Evolutionary conservation across 1,140 invertebrate genomes (phyloP), one percentile per base, ranked within the genome.

Genomic region (Drosophila rhopaloa): DNA sequence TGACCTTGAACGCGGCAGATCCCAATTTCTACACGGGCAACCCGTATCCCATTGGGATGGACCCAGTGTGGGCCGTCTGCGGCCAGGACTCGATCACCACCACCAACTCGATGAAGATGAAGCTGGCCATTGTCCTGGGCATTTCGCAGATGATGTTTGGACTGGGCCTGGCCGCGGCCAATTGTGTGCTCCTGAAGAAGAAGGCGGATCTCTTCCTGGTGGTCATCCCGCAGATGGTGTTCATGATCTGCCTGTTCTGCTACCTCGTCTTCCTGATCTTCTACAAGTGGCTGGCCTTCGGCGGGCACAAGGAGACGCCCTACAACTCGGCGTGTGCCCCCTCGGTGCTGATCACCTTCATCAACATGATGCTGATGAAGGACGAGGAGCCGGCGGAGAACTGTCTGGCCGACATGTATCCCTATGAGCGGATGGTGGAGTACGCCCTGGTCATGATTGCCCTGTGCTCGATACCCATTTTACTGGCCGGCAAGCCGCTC

Each of bases 31-130:
- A 80, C 79, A 0, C 79, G 74, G 72, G 77, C 11, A 0, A 75
- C 16, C 88, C 94, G 95, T 91, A 90, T 59, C 60, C 70, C n/a
- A 11, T 90, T 16, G 92, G 91, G 0, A 43, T 92, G 38, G 97
- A 98, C 93, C 97, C 97, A 7, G 94, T 96, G 53, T 98, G 97
- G 97, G 95, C 97, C 92, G 86, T 97, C 38, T 95, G 98, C 4
- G 60, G 97, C 96, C 94, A 95, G 66, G 99, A 99, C 93, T 99
- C 99, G 93, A 98, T 99, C 75, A 96, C 97, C 47, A 99, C 98
- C 92, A 93, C 97, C 29, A 99, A 99, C 93, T 98, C 98, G 0
- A 97, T 97, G 93, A 99, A 99, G 94, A 99, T 99, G 99, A 99
- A 99, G 92, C 93, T 99, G 50, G 99, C 98, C 16, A 97, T 99